Evolutionary conservation across 2,113 vertebrate species (phyloP), one percentile per base, ranked within the genome.

Genomic region (Colius striatus): DNA sequence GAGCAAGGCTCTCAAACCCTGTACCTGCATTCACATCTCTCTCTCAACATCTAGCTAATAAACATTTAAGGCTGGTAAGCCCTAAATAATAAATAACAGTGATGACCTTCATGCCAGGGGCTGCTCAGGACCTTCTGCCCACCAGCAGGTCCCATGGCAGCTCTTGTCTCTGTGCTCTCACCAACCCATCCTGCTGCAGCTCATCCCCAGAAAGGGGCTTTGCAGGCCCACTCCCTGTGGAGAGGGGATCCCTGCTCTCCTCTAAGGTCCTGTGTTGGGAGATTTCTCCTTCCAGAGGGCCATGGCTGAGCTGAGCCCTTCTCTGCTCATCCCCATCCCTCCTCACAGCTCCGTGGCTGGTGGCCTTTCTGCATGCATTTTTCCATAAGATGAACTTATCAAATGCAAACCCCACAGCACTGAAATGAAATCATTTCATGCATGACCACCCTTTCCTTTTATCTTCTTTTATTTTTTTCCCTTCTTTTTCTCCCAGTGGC

Each of bases 401-500:
- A 81, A 94, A 78, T 10, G 48, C 36, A 79, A 72, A 58, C 43
- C 26, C 27, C 0, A 0, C 0, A 0, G 38, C 41, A 53, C 80
- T 51, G 95, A 97, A 98, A 98, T 98, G 95, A 98, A 98, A 98
- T 98, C 0, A 98, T 98, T 98, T 98, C 97, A 97, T 97, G 98
- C 97, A 94, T 97, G 97, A 95, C 87, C 96, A 97, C 91, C 90
- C 94, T 95, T 81, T 68, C 32, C 55, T 73, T 80, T 21, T 34
- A 5, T 51, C 13, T 32, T 34, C 6, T 25, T 27, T 14, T 61
- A 86, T 61, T 91, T n/a, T 93, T 87, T 84, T 65, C 27, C 82
- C 75, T 67, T 70, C 5, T 26, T 97, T 95, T 97, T 97, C 47
- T 82, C 41, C 63, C 47, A 96, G 94, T 41, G 34, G 80, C 68